Evolutionary conservation across 2,113 vertebrate genomes (phyloP).

Genomic region (Aegotheles bennettii): DNA sequence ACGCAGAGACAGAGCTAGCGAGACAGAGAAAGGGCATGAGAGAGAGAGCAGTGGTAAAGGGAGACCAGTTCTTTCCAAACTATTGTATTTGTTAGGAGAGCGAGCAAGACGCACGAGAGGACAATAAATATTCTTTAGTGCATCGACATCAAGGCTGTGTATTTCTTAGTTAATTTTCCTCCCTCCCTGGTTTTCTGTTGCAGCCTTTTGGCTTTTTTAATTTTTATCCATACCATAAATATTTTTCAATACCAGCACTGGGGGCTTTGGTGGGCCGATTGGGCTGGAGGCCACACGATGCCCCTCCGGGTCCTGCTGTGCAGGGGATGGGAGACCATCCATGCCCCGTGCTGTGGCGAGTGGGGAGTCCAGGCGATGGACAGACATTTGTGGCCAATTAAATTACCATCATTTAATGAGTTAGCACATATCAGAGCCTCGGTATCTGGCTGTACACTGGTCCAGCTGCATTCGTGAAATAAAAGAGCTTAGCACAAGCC

Average conservation of each 20-base stretch:
- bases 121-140: slow-evolving; percentile 54
- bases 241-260: background rate
- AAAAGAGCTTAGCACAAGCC: background rate
- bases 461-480: background rate
- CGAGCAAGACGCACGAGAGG: slow-evolving; percentile 25
- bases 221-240: background rate
- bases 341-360: background rate
- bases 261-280: fast-evolving
- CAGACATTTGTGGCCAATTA: slow-evolving; percentile 26
- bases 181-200: background rate
- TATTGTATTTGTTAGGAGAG: slow-evolving; percentile 57
- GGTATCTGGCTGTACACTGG: background rate
- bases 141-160: background rate
- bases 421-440: background rate
- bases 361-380: background rate
- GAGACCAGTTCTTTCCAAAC: slow-evolving; percentile 34
- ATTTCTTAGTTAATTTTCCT: slow-evolving; percentile 42
- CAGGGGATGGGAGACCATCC: background rate
- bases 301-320: background rate
- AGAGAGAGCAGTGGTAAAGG: slow-evolving; percentile 20
- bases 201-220: background rate
- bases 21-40: slow-evolving; percentile 67
- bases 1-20: slow-evolving; percentile 67
- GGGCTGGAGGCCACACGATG: background rate
- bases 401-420: slow-evolving; percentile 13